A percentile compares a stretch with the other conserved stretches of the same genome.
Evolutionary conservation across 2,797 vertebrate species (phyloP).

Genomic region (Chaetodon trifasciatus): DNA sequence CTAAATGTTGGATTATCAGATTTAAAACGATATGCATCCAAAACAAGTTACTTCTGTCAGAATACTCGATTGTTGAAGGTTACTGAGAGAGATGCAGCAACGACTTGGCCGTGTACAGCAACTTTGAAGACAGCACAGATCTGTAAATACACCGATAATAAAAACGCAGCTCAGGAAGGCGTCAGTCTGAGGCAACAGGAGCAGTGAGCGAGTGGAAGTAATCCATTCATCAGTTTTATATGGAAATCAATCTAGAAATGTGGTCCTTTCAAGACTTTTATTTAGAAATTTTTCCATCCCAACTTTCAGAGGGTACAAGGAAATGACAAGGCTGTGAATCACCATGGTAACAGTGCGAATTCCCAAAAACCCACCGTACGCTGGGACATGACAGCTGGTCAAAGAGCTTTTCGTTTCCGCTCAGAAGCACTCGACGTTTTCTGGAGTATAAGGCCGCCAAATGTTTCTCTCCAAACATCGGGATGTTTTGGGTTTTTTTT

Average conservation of each 20-base stretch:
- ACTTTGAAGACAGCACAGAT: not conserved
- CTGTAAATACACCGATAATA: not conserved
- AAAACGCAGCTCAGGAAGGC: not conserved
- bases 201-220: not conserved
- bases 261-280: constrained; percentile 75
- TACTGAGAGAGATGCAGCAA: not conserved
- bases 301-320: constrained; percentile 73
- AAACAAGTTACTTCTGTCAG: not conserved
- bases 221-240: too few relatives aligned
- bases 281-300: constrained; percentile 81
- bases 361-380: constrained; percentile 67
- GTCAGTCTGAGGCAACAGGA: not conserved
- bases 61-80: not conserved
- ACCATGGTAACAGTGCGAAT: constrained; percentile 77
- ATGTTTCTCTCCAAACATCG: constrained; percentile 59
- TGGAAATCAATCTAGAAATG: constrained; percentile 44
- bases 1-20: not conserved
- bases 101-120: not conserved
- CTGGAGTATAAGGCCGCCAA: constrained; percentile 76
- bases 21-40: not conserved
- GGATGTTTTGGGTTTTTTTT: constrained; percentile 16
- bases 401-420: constrained; percentile 64
- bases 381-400: constrained; percentile 46
- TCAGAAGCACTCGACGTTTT: constrained; percentile 58
- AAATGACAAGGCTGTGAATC: constrained; percentile 79